Evolutionary conservation across 2,113 vertebrate species (phyloP), one percentile per base, ranked within the genome.

Genomic region (Zosterops hypoxanthus): DNA sequence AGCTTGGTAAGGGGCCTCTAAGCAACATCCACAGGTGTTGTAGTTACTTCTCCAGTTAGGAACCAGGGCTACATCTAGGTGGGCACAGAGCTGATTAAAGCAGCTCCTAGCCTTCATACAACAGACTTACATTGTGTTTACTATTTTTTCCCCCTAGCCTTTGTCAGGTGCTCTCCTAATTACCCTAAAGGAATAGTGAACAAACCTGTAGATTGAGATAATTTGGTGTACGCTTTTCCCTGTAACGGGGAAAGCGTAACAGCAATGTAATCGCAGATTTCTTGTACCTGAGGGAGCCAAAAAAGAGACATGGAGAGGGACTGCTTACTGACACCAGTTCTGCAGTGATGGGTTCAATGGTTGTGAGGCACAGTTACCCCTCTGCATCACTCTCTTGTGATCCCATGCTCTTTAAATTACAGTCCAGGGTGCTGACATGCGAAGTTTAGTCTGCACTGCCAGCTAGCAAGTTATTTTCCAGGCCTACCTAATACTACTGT

Each of bases 291-390:
- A 76, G 14, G 14, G 18, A 63, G 34, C 26, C 31, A 56, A 36
- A 25, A 25, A 42, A 14, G 26, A 44, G 63, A 6, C 5, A 28
- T 5, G 31, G 56, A 63, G 34, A 33, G 42, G 10, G 31, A 69
- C 18, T 19, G 5, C 61, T 55, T 55, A 19, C 49, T 33, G 25
- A 44, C 16, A 34, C 10, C 23, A 53, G 21, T 25, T 25, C 79
- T 65, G 41, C 23, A 82, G 34, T 0, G 0, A 42, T 28, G 3
- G 1, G 29, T 17, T 59, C 29, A 17, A 7, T 20, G 47, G 14
- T 9, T 6, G 2, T 1, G 5, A 82, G 60, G 31, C 25, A 42
- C 14, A 33, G 2, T 26, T 8, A 8, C 4, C 15, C 25, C 19
- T 6, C 34, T 61, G 21, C 23, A 44, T 3, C 14, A 17, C 44